A percentile compares a stretch with the other conserved stretches of the same genome.
phyloP scores from a whole-genome alignment of 37 sponge, comb jelly and placozoan genomes.

The Hormiphora californensis region DNA sequence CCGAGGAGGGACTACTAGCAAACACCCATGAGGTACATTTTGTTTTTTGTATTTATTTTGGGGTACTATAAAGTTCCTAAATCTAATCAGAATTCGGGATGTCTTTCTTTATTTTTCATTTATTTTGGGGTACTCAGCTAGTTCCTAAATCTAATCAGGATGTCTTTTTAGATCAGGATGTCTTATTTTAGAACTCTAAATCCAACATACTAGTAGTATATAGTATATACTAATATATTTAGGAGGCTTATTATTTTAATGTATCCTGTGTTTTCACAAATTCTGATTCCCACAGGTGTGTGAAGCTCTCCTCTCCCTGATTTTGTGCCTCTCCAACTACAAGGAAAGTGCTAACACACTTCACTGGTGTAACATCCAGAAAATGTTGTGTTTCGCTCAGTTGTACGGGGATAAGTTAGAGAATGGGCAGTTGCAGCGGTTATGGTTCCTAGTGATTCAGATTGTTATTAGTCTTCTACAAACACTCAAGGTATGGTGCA shows the following conservation, averaged over 20 bases:
- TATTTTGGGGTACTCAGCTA: too few relatives aligned
- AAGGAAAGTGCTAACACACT: conserved; percentile 24
- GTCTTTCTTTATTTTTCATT: too few relatives aligned
- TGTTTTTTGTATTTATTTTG: neutral
- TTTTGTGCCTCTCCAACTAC: conserved; percentile 27
- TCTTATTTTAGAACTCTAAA: too few relatives aligned
- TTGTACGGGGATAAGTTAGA: conserved; percentile 43
- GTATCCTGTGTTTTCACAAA: neutral
- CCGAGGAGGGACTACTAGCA: neutral
- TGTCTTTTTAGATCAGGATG: too few relatives aligned
- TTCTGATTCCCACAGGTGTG: neutral
- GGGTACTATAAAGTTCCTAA: too few relatives aligned
- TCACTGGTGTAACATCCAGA: conserved; percentile 38
- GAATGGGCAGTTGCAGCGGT: neutral
- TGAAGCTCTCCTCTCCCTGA: conserved; percentile 32
- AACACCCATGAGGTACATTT: conserved; percentile 12
- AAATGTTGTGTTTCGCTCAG: conserved; percentile 42
- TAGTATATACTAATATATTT: too few relatives aligned
- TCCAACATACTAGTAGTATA: too few relatives aligned
- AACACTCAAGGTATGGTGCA: neutral
- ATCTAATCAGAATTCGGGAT: too few relatives aligned
- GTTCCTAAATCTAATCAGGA: too few relatives aligned
- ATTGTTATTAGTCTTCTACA: conserved; percentile 34
- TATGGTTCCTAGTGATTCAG: conserved; percentile 46
- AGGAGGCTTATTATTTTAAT: neutral